phyloP scores from a whole-genome alignment of 2,113 vertebrate genomes.

The Gnathonemus echidnorhynchus region DNA sequence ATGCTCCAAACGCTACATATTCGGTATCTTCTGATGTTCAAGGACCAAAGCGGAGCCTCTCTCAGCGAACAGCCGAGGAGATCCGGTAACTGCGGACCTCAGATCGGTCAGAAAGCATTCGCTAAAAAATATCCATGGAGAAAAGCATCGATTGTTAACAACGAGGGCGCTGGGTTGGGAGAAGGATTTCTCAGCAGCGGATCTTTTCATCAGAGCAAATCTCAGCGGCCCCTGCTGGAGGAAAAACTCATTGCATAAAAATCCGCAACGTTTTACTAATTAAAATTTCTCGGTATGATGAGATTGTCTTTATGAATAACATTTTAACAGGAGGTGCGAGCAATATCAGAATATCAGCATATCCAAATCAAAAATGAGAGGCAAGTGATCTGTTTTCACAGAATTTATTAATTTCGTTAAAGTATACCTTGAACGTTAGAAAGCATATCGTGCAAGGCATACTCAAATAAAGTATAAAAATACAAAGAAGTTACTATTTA shows the following conservation, averaged over 20 bases:
- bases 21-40: neutral
- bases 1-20: neutral
- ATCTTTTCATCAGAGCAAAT: neutral
- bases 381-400: neutral
- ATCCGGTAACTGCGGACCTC: neutral
- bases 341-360: neutral
- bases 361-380: neutral
- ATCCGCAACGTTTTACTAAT: neutral
- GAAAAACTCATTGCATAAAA: conserved; percentile 1
- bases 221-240: conserved; percentile 12
- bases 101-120: neutral
- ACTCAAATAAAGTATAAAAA: neutral
- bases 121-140: neutral
- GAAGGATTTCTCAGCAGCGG: neutral
- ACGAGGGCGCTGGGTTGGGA: neutral
- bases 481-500: conserved; percentile 13
- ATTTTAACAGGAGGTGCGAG: neutral
- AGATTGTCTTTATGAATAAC: neutral
- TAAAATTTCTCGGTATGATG: neutral
- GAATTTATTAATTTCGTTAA: neutral
- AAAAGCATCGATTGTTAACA: neutral
- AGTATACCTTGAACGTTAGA: neutral
- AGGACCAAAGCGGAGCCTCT: neutral
- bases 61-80: neutral
- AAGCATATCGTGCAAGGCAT: neutral